Evolutionary conservation across 2,888 invertebrate species (phyloP).

Genomic region (Rhamphomyia laevipes): DNA sequence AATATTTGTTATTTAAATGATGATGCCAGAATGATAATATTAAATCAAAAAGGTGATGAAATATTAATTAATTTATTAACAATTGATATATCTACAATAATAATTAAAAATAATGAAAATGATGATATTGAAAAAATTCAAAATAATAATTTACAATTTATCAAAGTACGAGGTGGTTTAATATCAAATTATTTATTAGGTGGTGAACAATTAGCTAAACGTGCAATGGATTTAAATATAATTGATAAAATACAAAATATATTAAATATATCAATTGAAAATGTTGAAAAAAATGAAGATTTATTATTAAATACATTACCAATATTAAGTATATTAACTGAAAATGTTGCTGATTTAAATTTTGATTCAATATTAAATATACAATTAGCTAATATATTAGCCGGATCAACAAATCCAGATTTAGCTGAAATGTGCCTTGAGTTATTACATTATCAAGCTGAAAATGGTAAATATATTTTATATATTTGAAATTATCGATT

Average conservation of each 20-base stretch:
- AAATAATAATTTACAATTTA: constrained; percentile 41
- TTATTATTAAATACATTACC: constrained; percentile 44
- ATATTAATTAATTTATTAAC: constrained; percentile 38
- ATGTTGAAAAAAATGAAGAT: constrained; percentile 45
- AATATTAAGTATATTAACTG: constrained; percentile 49
- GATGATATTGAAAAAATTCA: constrained; percentile 23
- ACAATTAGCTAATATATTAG: constrained; percentile 47
- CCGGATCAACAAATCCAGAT: constrained; percentile 54
- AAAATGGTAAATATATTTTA: constrained; percentile 46
- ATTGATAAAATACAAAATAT: constrained; percentile 43
- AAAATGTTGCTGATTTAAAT: constrained; percentile 48
- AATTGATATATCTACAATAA: constrained; percentile 25
- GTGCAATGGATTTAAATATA: constrained; percentile 44
- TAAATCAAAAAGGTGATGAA: constrained; percentile 41
- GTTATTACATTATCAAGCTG: constrained; percentile 61
- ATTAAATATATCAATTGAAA: constrained; percentile 37
- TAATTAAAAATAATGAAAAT: neutral
- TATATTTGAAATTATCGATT: neutral
- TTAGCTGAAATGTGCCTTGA: constrained; percentile 66
- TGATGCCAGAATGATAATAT: constrained; percentile 45
- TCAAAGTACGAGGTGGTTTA: constrained; percentile 60
- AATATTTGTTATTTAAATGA: constrained; percentile 86
- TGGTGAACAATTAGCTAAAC: constrained; percentile 53
- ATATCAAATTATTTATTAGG: constrained; percentile 70
- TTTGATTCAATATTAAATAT: constrained; percentile 45